A percentile compares a stretch with the other conserved stretches of the same genome.
Evolutionary conservation across 2,113 vertebrate genomes (phyloP).

Genomic region (Elanus axillaris): DNA sequence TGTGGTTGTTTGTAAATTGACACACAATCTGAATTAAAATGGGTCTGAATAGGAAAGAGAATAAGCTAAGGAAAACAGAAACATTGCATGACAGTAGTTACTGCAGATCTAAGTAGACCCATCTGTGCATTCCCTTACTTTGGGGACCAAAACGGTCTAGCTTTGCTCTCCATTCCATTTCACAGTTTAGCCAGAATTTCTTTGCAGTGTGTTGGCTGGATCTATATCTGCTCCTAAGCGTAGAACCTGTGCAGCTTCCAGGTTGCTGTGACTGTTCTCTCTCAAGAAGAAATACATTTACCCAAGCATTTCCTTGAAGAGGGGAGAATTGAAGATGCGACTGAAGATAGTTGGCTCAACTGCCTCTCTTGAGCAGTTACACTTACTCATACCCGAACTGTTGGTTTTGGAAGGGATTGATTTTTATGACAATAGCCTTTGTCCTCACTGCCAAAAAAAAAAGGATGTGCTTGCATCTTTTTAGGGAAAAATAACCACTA

Average conservation of each 20-base stretch:
- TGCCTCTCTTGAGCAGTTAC: neutral
- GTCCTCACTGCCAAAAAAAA: neutral
- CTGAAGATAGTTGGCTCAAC: neutral
- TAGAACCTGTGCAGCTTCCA: neutral
- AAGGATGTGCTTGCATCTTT: neutral
- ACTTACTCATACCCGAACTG: neutral
- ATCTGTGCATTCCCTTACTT: neutral
- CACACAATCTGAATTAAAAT: neutral
- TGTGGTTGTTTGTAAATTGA: neutral
- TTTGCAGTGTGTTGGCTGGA: neutral
- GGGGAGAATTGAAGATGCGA: neutral
- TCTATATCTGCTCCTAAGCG: neutral
- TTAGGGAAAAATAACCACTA: neutral
- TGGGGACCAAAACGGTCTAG: neutral
- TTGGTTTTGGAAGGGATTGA: neutral
- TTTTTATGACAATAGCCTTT: neutral
- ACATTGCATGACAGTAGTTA: neutral
- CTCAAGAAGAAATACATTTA: neutral
- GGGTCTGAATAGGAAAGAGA: neutral
- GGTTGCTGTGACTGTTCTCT: neutral
- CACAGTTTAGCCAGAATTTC: neutral
- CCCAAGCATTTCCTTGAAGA: neutral
- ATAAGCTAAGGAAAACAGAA: neutral
- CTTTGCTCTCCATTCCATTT: neutral
- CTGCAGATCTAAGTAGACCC: neutral